A percentile compares a stretch with the other conserved stretches of the same genome.
These are phyloP conservation scores for Lepilemur ruficaudatus DNA, from an alignment of 2,797 vertebrate genomes.

Conservation along the genomic window DNA sequence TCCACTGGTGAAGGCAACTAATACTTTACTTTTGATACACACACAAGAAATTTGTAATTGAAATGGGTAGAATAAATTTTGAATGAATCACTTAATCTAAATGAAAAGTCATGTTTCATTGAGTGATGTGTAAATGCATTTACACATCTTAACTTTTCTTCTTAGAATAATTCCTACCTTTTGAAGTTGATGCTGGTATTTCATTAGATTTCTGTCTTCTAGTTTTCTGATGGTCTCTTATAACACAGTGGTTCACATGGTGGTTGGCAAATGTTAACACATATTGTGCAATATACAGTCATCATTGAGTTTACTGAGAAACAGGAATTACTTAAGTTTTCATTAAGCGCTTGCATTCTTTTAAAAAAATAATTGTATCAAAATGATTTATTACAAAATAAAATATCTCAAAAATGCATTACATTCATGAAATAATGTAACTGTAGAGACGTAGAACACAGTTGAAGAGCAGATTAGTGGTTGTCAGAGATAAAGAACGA, in stretches of 20 bases:
- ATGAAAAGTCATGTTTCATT: not conserved
- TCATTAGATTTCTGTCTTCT: not conserved
- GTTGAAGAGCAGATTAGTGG: not conserved
- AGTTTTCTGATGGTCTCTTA: not conserved
- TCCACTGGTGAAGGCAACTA: not conserved
- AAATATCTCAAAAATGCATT: not conserved
- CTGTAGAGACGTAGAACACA: not conserved
- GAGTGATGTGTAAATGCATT: not conserved
- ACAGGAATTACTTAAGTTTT: not conserved
- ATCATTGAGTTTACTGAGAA: not conserved
- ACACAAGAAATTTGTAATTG: not conserved
- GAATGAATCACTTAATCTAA: not conserved
- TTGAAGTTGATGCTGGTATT: not conserved
- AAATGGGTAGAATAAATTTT: not conserved
- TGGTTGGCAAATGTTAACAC: not conserved
- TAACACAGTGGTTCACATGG: not conserved
- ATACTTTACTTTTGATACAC: not conserved
- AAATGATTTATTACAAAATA: not conserved
- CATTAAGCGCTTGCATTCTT: not conserved
- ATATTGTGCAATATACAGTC: not conserved
- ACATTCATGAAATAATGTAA: not conserved
- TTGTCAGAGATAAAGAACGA: not conserved
- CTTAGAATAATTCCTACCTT: not conserved
- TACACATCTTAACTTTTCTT: not conserved
- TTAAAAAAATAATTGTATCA: not conserved